Evolutionary conservation across 2,113 vertebrate species (phyloP).

Genomic region (Notechis scutatus): DNA sequence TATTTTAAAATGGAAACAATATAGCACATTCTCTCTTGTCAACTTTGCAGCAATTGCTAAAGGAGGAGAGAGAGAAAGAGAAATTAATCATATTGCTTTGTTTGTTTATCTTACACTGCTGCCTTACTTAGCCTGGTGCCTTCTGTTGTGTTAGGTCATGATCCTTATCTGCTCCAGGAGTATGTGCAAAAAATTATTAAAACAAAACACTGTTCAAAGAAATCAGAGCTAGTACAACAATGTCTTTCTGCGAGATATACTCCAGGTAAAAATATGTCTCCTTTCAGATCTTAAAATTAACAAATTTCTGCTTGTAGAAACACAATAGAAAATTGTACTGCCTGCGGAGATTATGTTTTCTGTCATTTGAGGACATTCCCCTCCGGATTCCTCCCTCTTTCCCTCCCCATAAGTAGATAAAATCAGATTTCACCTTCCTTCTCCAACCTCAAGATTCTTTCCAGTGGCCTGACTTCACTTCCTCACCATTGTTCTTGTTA

Average conservation of each 20-base stretch:
- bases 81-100: conserved; percentile 31
- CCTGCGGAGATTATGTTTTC: not conserved
- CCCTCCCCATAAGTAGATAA: not conserved
- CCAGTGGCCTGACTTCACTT: conserved; percentile 25
- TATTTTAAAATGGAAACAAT: conserved; percentile 16
- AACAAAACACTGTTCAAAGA: not conserved
- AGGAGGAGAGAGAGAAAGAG: not conserved
- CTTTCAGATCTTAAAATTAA: not conserved
- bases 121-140: not conserved
- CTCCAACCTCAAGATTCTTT: not conserved
- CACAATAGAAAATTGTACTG: not conserved
- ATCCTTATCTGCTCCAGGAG: not conserved
- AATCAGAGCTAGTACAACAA: not conserved
- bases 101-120: conserved; percentile 15
- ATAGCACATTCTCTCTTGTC: conserved; percentile 2
- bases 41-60: not conserved
- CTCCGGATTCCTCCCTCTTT: not conserved
- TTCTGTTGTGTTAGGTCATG: not conserved
- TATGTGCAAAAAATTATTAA: conserved; percentile 33
- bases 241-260: not conserved
- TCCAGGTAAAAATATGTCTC: not conserved
- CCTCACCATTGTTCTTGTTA: conserved; percentile 26
- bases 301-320: not conserved
- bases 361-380: not conserved
- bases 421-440: not conserved